Evolutionary conservation across 1,140 invertebrate genomes (phyloP), one percentile per base, ranked within the genome.

Genomic region (Paracyclopina nana): DNA sequence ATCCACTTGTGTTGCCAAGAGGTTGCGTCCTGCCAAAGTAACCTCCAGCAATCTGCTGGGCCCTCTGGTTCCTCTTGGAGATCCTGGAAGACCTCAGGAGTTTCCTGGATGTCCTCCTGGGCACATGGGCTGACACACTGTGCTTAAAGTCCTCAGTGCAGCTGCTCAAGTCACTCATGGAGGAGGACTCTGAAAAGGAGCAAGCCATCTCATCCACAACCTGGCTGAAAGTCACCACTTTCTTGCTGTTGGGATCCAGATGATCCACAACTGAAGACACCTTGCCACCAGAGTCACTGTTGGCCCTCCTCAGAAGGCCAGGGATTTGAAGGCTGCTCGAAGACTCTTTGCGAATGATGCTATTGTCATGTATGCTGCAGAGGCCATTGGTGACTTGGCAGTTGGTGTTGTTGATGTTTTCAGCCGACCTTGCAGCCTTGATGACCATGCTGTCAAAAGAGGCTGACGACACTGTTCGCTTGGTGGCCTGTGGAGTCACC

Each of bases 91-190:
- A 9, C 54, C 31, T 8, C 52, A 54, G 2, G 54, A 57, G 6
- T 53, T 45, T 4, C 54, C 30, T 2, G 54, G 56, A 9, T 48
- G 54, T 24, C 54, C 46, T 4, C 54, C 24, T 12, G 40, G 49
- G 5, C 29, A 8, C 6, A 22, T 25, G 4, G 11, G 30, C n/a
- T 29, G 18, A 48, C 24, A 11, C n/a, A 14, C n/a, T 16, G 25
- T 16, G 46, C 14, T 53, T 45, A 26, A 46, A 52, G 12, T 50
- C 45, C 12, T 44, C 51, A 22, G 53, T 54, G 20, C 52, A 52
- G 30, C 45, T 28, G 18, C 45, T 48, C 6, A 48, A 25, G 22
- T 48, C 45, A n/a, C 24, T 28, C 16, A 48, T 16, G 2, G 45
- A 48, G 16, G 45, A 48, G 14, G 20, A 25, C 30, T 28, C 45